phyloP scores from a whole-genome alignment of 2,113 vertebrate genomes.

The Chrysochloris asiatica region DNA sequence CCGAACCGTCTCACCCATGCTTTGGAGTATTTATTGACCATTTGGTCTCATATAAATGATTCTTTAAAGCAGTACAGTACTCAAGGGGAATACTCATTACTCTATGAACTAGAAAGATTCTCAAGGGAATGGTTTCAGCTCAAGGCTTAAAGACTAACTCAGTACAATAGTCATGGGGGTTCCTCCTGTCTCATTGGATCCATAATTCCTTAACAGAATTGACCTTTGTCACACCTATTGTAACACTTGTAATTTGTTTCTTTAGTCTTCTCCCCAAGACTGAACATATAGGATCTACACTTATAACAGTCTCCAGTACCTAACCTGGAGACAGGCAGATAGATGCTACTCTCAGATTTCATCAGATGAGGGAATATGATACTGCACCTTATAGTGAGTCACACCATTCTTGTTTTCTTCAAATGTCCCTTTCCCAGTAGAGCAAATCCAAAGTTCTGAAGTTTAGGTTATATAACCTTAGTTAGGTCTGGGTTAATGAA shows the following conservation, averaged over 20 bases:
- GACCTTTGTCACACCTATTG: not conserved
- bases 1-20: too few relatives aligned
- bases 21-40: too few relatives aligned
- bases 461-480: not conserved
- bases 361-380: too few relatives aligned
- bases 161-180: not conserved
- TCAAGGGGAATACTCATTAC: too few relatives aligned
- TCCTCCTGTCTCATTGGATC: not conserved
- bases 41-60: too few relatives aligned
- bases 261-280: not conserved
- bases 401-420: not conserved
- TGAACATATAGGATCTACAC: not conserved
- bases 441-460: not conserved
- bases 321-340: too few relatives aligned
- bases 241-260: not conserved
- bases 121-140: not conserved
- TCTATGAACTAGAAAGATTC: too few relatives aligned
- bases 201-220: not conserved
- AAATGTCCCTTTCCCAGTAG: slow-evolving; percentile 2
- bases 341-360: too few relatives aligned
- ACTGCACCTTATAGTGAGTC: too few relatives aligned
- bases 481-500: not conserved
- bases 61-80: too few relatives aligned
- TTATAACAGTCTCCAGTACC: not conserved
- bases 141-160: not conserved